Conservation (phyloP, 64 coral and sea anemone genomes). For the Cladopsammia gracilis region DNA sequence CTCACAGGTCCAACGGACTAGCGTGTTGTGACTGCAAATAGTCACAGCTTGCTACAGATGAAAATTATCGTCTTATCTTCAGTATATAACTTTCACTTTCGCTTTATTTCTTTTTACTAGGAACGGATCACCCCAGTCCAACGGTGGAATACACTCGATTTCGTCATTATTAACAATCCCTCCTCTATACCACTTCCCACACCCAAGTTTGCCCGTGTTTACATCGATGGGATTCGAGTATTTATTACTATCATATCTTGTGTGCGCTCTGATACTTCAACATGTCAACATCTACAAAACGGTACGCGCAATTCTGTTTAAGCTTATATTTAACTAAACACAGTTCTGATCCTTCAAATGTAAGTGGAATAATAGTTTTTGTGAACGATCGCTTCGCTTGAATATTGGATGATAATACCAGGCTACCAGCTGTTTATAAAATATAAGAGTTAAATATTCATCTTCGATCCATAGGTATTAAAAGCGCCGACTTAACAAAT, state of each 20-base stretch:
- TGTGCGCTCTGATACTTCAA: conserved; percentile 82
- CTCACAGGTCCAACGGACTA: no score
- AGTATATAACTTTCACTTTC: conserved; percentile 15
- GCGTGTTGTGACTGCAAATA: no score
- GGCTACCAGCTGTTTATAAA: neutral
- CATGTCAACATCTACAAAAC: conserved; percentile 94
- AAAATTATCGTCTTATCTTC: conserved; percentile 10
- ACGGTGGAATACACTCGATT: conserved; percentile 70
- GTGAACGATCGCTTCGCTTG: neutral
- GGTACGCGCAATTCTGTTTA: conserved; percentile 41
- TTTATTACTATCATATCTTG: conserved; percentile 79
- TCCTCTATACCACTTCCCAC: conserved; percentile 78
- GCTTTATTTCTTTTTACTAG: conserved; percentile 48
- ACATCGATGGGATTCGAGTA: conserved; percentile 86
- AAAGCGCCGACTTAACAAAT: neutral
- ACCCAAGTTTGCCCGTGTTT: conserved; percentile 76
- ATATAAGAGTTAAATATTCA: neutral
- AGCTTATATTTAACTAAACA: neutral
- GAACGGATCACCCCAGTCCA: conserved; percentile 71
- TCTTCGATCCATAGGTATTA: no score
- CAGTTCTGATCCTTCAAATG: neutral
- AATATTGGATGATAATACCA: neutral
- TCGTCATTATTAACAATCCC: conserved; percentile 93
- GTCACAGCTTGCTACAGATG: neutral
- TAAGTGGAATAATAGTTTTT: neutral